Evolutionary conservation across 2,888 invertebrate species (phyloP).

Genomic region (Cetonia aurata): DNA sequence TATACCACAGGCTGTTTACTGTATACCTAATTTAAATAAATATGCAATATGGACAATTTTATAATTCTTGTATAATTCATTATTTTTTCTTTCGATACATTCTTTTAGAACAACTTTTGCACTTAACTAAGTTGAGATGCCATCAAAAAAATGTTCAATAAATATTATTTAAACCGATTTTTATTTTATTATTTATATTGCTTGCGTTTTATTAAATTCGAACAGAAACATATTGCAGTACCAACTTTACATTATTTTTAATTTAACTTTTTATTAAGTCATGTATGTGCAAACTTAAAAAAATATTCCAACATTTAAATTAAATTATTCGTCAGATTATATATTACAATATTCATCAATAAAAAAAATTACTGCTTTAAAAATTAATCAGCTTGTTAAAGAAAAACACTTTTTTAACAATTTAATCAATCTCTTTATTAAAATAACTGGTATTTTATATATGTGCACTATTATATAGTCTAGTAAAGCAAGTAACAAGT

Average conservation of each 20-base stretch:
- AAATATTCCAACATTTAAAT: slow-evolving; percentile 9
- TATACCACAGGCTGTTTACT: slow-evolving; percentile 61
- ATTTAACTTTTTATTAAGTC: slow-evolving; percentile 26
- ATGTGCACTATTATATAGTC: too few relatives aligned
- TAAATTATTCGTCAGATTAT: background rate
- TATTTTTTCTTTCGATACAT: slow-evolving; percentile 37
- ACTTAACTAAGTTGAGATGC: slow-evolving; percentile 53
- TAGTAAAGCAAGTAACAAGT: too few relatives aligned
- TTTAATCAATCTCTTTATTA: too few relatives aligned
- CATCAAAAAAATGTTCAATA: slow-evolving; percentile 56
- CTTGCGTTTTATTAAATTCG: slow-evolving; percentile 9
- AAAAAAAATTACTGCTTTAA: too few relatives aligned
- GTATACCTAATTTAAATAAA: slow-evolving; percentile 62
- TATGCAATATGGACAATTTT: slow-evolving; percentile 60
- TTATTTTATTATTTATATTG: slow-evolving; percentile 41
- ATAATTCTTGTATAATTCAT: slow-evolving; percentile 47
- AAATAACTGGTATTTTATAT: too few relatives aligned
- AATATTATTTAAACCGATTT: slow-evolving; percentile 48
- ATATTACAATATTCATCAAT: too few relatives aligned
- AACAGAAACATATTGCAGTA: slow-evolving; percentile 5
- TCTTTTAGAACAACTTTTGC: slow-evolving; percentile 43
- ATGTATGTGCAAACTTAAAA: slow-evolving; percentile 9
- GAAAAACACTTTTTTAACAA: too few relatives aligned
- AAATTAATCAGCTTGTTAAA: too few relatives aligned
- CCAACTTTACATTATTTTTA: slow-evolving; percentile 13